phyloP scores from a whole-genome alignment of 2,797 vertebrate genomes.

The Hoplostethus atlanticus region DNA sequence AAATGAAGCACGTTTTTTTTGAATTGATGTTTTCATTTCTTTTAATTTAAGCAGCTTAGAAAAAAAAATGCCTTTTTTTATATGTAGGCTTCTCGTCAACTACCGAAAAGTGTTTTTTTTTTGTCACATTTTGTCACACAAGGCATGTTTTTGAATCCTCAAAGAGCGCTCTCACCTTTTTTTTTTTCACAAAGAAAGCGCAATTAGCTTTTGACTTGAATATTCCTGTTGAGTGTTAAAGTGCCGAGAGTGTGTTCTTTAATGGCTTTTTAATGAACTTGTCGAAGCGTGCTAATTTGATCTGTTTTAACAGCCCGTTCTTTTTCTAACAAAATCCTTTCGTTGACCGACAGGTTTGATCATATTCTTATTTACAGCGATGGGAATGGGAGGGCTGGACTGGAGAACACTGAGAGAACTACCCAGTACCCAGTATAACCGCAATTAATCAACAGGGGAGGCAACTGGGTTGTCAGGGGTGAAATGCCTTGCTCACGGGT shows the following conservation, averaged over 20 bases:
- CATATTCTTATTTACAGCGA: conserved; percentile 26
- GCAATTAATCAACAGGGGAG: too few species aligned
- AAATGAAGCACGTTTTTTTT: conserved; percentile 56
- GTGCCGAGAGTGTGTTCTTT: too few species aligned
- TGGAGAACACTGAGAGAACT: too few species aligned
- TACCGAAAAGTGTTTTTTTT: background rate
- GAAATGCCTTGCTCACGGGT: conserved; percentile 58
- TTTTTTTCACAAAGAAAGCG: conserved; percentile 20
- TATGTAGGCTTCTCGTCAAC: background rate
- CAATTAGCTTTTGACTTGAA: conserved; percentile 41
- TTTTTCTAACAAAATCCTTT: conserved; percentile 13
- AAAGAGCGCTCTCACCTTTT: conserved; percentile 17
- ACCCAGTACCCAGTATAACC: too few species aligned
- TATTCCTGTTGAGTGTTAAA: background rate
- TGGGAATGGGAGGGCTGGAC: conserved; percentile 24
- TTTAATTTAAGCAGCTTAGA: conserved; percentile 47
- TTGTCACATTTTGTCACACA: background rate
- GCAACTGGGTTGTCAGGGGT: conserved; percentile 22
- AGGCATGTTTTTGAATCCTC: conserved; percentile 10
- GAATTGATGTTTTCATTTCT: conserved; percentile 35
- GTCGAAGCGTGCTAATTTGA: conserved; percentile 25
- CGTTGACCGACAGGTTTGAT: background rate
- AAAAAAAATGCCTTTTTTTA: conserved; percentile 25
- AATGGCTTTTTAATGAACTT: conserved; percentile 49
- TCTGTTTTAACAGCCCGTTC: background rate